Evolutionary conservation across 2,797 vertebrate genomes (phyloP).

Genomic region (Notoglanidium macrostoma): DNA sequence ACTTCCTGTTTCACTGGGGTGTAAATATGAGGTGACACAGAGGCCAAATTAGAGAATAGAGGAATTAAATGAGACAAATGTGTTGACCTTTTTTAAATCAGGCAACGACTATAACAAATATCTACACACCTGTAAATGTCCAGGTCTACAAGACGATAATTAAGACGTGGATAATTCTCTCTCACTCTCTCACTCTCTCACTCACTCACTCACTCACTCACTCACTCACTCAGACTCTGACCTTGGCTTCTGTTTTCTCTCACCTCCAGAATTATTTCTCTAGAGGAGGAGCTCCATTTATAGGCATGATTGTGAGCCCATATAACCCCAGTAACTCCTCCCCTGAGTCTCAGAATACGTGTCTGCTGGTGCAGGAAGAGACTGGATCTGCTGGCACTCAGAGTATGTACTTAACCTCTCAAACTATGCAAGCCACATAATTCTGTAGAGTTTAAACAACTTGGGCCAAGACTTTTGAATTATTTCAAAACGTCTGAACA

Average conservation of each 20-base stretch:
- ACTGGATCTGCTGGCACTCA: slow-evolving; percentile 79
- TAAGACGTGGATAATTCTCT: neutral
- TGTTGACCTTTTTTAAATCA: neutral
- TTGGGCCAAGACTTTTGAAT: neutral
- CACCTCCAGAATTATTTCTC: slow-evolving; percentile 91
- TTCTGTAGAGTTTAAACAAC: neutral
- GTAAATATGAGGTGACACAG: neutral
- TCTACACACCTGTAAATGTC: neutral
- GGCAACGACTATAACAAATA: neutral
- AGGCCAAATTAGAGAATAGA: neutral
- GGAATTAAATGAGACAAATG: neutral
- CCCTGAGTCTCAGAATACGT: slow-evolving; percentile 92
- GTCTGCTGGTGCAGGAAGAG: slow-evolving; percentile 89
- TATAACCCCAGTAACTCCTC: slow-evolving; percentile 91
- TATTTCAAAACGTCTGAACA: neutral
- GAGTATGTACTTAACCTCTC: slow-evolving; percentile 77
- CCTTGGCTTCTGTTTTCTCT: neutral
- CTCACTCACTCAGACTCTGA: too few relatives aligned
- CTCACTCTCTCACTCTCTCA: neutral
- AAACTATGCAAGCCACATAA: neutral
- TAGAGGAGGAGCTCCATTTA: slow-evolving; percentile 93
- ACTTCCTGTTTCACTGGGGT: neutral
- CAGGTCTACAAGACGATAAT: neutral
- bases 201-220: neutral
- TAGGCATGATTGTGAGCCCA: slow-evolving; percentile 97